Evolutionary conservation across 2,113 vertebrate species (phyloP).

Genomic region (Lichenostomus cassidix): DNA sequence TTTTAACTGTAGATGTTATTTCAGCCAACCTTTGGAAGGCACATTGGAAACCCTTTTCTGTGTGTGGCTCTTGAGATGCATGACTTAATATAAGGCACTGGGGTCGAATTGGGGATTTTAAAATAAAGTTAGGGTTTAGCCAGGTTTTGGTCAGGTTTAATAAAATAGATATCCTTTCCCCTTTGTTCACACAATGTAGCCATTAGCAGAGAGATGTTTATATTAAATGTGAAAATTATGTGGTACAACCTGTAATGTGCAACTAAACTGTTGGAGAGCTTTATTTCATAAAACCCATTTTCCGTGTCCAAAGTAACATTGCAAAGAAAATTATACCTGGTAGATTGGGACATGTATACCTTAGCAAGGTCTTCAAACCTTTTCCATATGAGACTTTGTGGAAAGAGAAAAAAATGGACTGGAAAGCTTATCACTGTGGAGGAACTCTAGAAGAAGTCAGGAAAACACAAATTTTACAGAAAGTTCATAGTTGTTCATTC

Average conservation of each 20-base stretch:
- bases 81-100: neutral
- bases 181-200: neutral
- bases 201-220: neutral
- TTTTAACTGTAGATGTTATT: neutral
- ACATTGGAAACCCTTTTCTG: neutral
- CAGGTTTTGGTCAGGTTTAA: neutral
- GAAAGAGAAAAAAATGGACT: neutral
- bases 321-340: neutral
- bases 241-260: neutral
- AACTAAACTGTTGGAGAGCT: neutral
- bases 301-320: neutral
- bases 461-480: neutral
- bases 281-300: neutral
- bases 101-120: neutral
- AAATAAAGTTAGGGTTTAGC: neutral
- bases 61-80: neutral
- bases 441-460: neutral
- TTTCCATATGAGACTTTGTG: neutral
- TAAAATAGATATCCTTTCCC: neutral
- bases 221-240: neutral
- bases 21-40: neutral
- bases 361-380: neutral
- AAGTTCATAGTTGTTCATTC: neutral
- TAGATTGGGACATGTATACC: neutral
- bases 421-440: neutral